Conservation (phyloP, 2,797 vertebrate genomes). For the Enoplosus armatus region DNA sequence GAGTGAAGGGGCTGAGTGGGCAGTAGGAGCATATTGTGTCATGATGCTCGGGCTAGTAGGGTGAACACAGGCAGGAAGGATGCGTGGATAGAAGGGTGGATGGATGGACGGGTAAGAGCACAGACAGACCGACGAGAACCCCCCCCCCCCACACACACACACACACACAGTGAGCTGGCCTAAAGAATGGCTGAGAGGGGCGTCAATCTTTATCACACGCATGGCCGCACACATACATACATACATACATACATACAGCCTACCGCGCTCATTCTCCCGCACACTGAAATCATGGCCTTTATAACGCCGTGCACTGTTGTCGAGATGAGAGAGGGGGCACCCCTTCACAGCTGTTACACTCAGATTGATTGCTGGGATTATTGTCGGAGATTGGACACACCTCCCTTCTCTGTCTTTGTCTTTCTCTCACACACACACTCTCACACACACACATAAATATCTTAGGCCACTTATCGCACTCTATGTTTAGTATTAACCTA, state of each 20-base stretch:
- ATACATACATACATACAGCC: slow-evolving; percentile 32
- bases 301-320: slow-evolving; percentile 23
- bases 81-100: slow-evolving; percentile 16
- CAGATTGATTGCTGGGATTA: slow-evolving; percentile 31
- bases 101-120: slow-evolving; percentile 10
- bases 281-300: slow-evolving; percentile 31
- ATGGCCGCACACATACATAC: slow-evolving; percentile 36
- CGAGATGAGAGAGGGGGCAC: slow-evolving; percentile 25
- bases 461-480: not conserved
- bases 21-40: slow-evolving; percentile 52
- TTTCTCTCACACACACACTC: not conserved
- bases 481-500: slow-evolving; percentile 1
- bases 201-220: slow-evolving; percentile 56
- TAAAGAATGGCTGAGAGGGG: slow-evolving; percentile 21
- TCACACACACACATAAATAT: not conserved
- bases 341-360: slow-evolving; percentile 58
- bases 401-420: not conserved
- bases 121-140: slow-evolving; percentile 32
- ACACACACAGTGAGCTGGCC: slow-evolving; percentile 5
- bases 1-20: slow-evolving; percentile 40
- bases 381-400: slow-evolving; percentile 5
- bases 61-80: not conserved
- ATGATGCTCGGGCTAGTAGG: slow-evolving; percentile 39
- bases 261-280: slow-evolving; percentile 20
- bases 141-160: slow-evolving; percentile 20